Conservation (phyloP, 2,888 invertebrate genomes). For the Allygus modestus region DNA sequence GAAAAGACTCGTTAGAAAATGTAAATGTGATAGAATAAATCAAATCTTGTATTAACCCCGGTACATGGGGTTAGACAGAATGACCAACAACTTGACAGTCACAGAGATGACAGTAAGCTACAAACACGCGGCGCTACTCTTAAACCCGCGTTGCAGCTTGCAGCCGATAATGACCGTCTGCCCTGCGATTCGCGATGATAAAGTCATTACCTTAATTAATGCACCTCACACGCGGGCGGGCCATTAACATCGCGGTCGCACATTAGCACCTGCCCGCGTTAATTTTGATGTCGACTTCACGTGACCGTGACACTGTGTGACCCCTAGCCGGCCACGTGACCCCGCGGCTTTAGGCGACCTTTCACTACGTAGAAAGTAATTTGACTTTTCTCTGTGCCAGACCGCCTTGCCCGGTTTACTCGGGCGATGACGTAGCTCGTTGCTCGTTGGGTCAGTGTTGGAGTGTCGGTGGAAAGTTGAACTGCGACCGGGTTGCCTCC, state of each 20-base stretch:
- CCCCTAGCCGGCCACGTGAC: too few species aligned
- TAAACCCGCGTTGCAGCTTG: too few species aligned
- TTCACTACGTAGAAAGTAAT: constrained; percentile 7
- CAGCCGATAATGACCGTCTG: neutral
- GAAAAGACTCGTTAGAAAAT: neutral
- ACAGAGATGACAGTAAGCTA: too few species aligned
- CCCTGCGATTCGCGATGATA: neutral
- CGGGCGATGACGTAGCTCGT: neutral
- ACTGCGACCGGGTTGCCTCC: neutral
- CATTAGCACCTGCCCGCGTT: neutral
- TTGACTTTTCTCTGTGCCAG: neutral
- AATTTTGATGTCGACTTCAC: neutral
- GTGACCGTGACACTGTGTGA: neutral
- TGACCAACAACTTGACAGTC: too few species aligned
- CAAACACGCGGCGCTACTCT: too few species aligned
- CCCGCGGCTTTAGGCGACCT: neutral
- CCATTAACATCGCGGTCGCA: neutral
- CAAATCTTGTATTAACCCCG: neutral
- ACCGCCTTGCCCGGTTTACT: neutral
- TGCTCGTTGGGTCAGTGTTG: neutral
- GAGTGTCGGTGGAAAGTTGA: neutral
- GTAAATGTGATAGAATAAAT: neutral
- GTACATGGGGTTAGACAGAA: too few species aligned
- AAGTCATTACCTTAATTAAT: constrained; percentile 3
- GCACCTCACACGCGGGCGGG: too few species aligned